These are phyloP conservation scores for Venustoraphidia nigricollis DNA, from an alignment of 2,888 invertebrate genomes.

Conservation along the genomic window DNA sequence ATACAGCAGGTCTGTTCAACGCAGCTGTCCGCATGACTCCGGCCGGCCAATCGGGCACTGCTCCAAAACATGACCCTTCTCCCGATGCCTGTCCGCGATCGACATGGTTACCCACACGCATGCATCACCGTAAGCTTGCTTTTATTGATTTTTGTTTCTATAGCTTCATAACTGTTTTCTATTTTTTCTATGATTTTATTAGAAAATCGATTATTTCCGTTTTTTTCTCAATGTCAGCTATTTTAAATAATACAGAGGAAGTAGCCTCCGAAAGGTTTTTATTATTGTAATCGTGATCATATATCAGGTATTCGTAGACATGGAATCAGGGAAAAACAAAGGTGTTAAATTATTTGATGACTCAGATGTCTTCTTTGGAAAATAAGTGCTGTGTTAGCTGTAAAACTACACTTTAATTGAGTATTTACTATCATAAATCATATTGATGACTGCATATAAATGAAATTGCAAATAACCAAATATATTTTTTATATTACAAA, in stretches of 20 bases:
- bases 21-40: too few relatives aligned
- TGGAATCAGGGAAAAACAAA: too few relatives aligned
- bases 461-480: too few relatives aligned
- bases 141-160: constrained; percentile 13
- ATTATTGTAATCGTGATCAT: constrained; percentile 13
- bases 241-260: too few relatives aligned
- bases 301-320: constrained; percentile 25
- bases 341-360: too few relatives aligned
- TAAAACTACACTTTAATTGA: too few relatives aligned
- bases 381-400: too few relatives aligned
- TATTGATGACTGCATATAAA: too few relatives aligned
- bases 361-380: too few relatives aligned
- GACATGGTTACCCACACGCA: constrained; percentile 48
- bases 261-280: background rate
- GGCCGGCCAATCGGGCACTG: background rate
- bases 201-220: background rate
- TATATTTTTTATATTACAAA: background rate
- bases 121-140: constrained; percentile 49
- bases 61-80: background rate
- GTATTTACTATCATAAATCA: too few relatives aligned
- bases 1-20: too few relatives aligned
- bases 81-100: constrained; percentile 41
- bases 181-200: constrained; percentile 4
- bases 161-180: constrained; percentile 14
- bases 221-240: too few relatives aligned